Evolutionary conservation across 2,113 vertebrate species (phyloP).

Genomic region (Polypterus bichir): DNA sequence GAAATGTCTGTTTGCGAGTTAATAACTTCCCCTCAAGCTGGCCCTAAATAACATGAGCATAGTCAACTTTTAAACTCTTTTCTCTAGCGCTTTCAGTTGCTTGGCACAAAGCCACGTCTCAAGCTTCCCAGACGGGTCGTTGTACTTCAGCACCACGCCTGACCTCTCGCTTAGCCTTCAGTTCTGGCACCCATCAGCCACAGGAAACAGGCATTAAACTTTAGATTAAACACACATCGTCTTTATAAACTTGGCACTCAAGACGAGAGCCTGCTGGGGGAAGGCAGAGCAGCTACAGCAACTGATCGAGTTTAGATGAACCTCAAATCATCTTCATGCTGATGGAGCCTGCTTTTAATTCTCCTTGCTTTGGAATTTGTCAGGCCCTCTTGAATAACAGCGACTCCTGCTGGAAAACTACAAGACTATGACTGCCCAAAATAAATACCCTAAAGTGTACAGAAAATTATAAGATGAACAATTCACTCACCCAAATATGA

Average conservation of each 20-base stretch:
- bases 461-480: no score
- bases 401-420: not conserved
- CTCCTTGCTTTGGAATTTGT: not conserved
- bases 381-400: not conserved
- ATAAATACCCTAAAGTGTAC: no score
- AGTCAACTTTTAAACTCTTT: constrained; percentile 2
- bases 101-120: not conserved
- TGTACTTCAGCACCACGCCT: not conserved
- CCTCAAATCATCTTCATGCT: no score
- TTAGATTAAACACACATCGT: constrained; percentile 6
- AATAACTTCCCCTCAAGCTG: constrained; percentile 2
- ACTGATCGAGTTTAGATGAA: not conserved
- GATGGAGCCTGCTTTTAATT: no score
- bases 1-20: constrained; percentile 1
- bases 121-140: not conserved
- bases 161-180: not conserved
- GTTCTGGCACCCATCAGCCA: constrained; percentile 5
- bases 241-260: constrained; percentile 2
- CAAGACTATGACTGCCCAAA: no score
- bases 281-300: not conserved
- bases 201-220: constrained; percentile 3
- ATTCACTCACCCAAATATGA: no score
- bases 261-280: not conserved
- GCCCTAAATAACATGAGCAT: not conserved
- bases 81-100: not conserved